Base-by-base conservation (phyloP, 2,113 vertebrate species). In the Indri indri region DNA sequence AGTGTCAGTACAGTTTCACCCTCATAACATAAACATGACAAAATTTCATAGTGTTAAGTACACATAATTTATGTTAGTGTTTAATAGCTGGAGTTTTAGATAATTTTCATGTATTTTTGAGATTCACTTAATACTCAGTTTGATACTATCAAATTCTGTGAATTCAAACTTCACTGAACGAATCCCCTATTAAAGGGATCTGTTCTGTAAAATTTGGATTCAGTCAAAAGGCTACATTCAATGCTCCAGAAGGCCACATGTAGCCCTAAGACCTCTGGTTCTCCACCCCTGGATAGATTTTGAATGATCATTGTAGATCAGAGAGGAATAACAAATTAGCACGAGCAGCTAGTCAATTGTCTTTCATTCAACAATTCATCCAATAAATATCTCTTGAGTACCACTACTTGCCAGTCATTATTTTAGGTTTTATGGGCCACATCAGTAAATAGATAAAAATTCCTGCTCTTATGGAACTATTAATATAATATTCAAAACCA, bases 51-150 rank as follows among this genome's bases (percentile, higher is more conserved):
- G 65, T 12, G 5, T 65, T 63, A 73, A 22, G 27, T 16, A 74
- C 4, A 42, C 5, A 14, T 11, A 63, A 8, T 2, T 80, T 73
- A 42, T n/a, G 16, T 93, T 79, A 74, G 17, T 74, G 27, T 80
- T 86, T 52, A 57, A 80, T 91, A 54, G 79, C 52, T 54, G 34
- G 22, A 59, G 42, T 57, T 95, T 94, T 93, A 73, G 42, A 40
- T 85, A 93, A 84, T 84, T 93, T 81, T 81, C 68, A 34, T 96
- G 52, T 74, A 27, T 74, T 92, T 95, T 94, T 76, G 50, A 95
- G n/a, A 94, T 87, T 93, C 17, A 73, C 61, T 80, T 82, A 80
- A 18, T 97, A 91, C 70, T 66, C 42, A 57, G 12, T 50, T 85
- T 18, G 16, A 34, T 50, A 54, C 22, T 83, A 57, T 11, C 8